A percentile compares a stretch with the other conserved stretches of the same genome.
Conservation (phyloP, 2,797 vertebrate genomes). For the Sardinella longiceps region DNA sequence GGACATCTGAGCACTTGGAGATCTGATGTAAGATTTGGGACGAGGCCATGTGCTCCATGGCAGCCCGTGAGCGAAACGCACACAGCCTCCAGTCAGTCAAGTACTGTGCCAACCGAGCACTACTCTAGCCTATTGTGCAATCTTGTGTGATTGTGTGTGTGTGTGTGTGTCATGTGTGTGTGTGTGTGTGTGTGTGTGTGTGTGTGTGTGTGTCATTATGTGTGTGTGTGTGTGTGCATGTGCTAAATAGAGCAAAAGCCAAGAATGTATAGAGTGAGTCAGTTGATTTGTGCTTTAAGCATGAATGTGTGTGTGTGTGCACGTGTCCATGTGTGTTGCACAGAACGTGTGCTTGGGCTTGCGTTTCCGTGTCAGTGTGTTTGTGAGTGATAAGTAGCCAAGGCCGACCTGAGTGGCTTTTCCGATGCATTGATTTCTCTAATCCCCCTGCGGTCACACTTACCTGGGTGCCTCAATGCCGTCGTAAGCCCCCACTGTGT, state of each 20-base stretch:
- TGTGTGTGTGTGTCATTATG: neutral
- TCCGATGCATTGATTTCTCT: neutral
- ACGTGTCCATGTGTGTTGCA: neutral
- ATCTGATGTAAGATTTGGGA: constrained; percentile 9
- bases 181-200: neutral
- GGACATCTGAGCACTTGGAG: neutral
- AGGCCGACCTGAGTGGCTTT: neutral
- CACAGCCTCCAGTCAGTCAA: neutral
- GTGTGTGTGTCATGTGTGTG: neutral
- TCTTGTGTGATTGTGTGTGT: neutral
- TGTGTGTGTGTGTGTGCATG: neutral
- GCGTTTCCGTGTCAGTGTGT: neutral
- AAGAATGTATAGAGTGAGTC: neutral
- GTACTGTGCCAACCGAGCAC: neutral
- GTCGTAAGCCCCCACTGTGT: constrained; percentile 91
- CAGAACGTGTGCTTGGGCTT: neutral
- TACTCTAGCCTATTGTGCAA: neutral
- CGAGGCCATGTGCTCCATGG: neutral
- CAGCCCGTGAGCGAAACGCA: neutral
- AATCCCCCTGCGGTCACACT: constrained; percentile 39
- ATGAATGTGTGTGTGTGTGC: neutral
- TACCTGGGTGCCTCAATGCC: constrained; percentile 88
- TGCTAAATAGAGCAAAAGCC: neutral
- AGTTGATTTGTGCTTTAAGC: neutral
- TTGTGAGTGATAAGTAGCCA: neutral